Evolutionary conservation across 2,113 vertebrate genomes (phyloP), one percentile per base, ranked within the genome.

Genomic region (Malurus elegans): DNA sequence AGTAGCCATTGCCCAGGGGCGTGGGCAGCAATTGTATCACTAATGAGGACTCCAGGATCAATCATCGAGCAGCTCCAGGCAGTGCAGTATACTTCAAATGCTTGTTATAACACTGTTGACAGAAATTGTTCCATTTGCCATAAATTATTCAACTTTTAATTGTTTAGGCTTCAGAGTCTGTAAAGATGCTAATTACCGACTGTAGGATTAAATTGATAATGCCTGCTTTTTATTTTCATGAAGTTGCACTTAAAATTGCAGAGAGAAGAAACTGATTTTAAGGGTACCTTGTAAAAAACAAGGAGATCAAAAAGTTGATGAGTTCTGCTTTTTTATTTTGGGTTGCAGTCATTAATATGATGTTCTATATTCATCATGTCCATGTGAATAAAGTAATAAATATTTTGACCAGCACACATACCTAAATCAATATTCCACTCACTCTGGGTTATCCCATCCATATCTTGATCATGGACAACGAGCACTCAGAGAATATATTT

Each of bases 61-160:
- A 95, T 97, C 90, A 82, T 28, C 14, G 1, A 56, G 85, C 85
- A 74, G 79, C 90, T 93, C 40, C 85, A 88, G 92, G 88, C 93
- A 80, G 60, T 26, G 36, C 66, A 86, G 28, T 70, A 10, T 60
- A n/a, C 86, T 95, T 93, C 79, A 88, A 96, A 94, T 80, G 71
- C 40, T 8, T 6, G 1, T 79, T 90, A 31, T 69, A 78, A 64
- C 64, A 31, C 69, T 53, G 81, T 86, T 84, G 62, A 96, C 74
- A 95, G 62, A 86, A 96, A 85, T 79, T 62, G 65, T 88, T 93
- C 71, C 44, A 36, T 92, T 93, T 92, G 53, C 40, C 76, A 94
- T 96, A 88, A 97, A 96, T 96, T 94, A 96, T 97, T 96, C 79
- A 94, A 29, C 40, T 94, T 93, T 25, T 92, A 86, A 93, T 92